Evolutionary conservation across 2,888 invertebrate genomes (phyloP).

Genomic region (Abrostola triplasia): DNA sequence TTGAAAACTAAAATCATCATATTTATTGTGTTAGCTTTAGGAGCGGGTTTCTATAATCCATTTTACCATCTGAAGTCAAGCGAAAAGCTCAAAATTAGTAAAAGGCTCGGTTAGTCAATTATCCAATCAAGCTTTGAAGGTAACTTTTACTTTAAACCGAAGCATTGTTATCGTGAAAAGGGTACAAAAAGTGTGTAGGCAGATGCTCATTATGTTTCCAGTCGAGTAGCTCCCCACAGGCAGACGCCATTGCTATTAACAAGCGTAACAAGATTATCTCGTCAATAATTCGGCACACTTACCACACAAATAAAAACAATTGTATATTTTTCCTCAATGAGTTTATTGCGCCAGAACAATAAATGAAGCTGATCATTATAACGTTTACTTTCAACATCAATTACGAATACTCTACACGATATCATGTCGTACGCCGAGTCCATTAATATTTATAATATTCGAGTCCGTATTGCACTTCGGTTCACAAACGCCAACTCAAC

Average conservation of each 20-base stretch:
- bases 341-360: conserved; percentile 88
- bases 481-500: conserved; percentile 77
- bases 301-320: conserved; percentile 82
- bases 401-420: conserved; percentile 86
- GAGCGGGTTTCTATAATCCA: conserved; percentile 32
- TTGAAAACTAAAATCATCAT: conserved; percentile 63
- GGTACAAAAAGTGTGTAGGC: conserved; percentile 58
- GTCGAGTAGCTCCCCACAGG: conserved; percentile 63
- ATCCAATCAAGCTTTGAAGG: conserved; percentile 53
- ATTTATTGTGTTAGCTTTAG: conserved; percentile 56
- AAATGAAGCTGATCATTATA: conserved; percentile 88
- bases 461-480: conserved; percentile 85
- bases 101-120: conserved; percentile 47
- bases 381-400: conserved; percentile 89
- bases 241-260: conserved; percentile 65
- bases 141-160: conserved; percentile 49
- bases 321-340: conserved; percentile 81
- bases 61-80: conserved; percentile 40
- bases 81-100: conserved; percentile 47
- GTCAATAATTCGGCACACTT: conserved; percentile 67
- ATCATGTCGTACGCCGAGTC: conserved; percentile 78
- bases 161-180: conserved; percentile 49
- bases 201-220: conserved; percentile 66
- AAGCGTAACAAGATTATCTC: conserved; percentile 67
- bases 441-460: conserved; percentile 84